Conservation (phyloP, 2,113 vertebrate species). For the Caretta caretta region DNA sequence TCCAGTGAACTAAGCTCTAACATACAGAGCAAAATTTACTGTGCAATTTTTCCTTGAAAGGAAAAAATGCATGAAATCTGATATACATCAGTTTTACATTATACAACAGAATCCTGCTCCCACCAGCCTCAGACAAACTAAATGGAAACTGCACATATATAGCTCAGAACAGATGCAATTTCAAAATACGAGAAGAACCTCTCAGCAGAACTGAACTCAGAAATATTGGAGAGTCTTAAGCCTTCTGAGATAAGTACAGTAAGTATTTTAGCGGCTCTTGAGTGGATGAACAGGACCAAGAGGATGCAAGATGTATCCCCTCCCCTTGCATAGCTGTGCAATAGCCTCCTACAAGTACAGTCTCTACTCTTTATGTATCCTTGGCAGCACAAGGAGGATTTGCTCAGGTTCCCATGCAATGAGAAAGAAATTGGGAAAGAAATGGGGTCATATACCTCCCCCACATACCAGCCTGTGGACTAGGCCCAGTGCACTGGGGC, state of each 20-base stretch:
- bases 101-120: neutral
- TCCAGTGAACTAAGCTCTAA: neutral
- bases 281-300: neutral
- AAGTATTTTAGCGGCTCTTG: neutral
- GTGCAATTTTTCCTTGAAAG: neutral
- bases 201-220: neutral
- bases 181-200: constrained; percentile 23
- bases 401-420: neutral
- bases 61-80: neutral
- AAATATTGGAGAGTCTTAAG: constrained; percentile 43
- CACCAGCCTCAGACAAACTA: neutral
- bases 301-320: constrained; percentile 9
- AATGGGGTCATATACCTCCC: no score
- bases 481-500: neutral
- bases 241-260: constrained; percentile 33
- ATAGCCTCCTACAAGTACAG: neutral
- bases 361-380: neutral
- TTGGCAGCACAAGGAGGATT: neutral
- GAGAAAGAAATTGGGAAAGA: no score
- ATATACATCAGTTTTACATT: neutral
- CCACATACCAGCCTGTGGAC: neutral
- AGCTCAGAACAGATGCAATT: constrained; percentile 18
- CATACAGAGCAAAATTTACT: constrained; percentile 1
- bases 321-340: neutral
- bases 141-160: constrained; percentile 28